These are phyloP conservation scores for Montipora sp. DNA, from an alignment of 64 coral and sea anemone genomes.

Conservation along the genomic window DNA sequence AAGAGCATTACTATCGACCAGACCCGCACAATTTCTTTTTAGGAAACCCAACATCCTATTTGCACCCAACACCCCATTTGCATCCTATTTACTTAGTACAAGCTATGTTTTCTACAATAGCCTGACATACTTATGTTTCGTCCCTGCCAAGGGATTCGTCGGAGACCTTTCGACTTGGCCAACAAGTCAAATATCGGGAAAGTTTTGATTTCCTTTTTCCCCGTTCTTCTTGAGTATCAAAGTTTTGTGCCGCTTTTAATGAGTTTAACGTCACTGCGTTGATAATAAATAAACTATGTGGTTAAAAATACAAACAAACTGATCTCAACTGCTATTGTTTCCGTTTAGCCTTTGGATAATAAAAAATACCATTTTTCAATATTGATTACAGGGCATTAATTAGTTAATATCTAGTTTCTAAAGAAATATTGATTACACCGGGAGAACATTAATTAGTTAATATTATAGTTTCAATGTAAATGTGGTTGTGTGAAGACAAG, in stretches of 20 bases:
- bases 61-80: too few species aligned
- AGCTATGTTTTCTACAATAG: neutral
- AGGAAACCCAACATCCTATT: too few species aligned
- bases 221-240: too few species aligned
- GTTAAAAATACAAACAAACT: conserved; percentile 60
- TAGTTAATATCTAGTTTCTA: conserved; percentile 13
- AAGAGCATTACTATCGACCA: too few species aligned
- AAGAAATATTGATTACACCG: conserved; percentile 28
- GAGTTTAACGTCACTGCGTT: conserved; percentile 4
- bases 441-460: conserved; percentile 38
- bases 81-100: too few species aligned
- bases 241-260: conserved; percentile 4
- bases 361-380: conserved; percentile 34
- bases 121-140: too few species aligned
- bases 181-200: neutral
- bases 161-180: too few species aligned
- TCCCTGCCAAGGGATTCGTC: too few species aligned
- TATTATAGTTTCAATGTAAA: neutral
- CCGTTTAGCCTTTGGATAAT: neutral
- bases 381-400: conserved; percentile 39
- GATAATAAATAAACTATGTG: conserved; percentile 33
- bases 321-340: conserved; percentile 22
- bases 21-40: too few species aligned
- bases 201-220: neutral
- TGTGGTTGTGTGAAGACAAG: too few species aligned